A percentile compares a stretch with the other conserved stretches of the same genome.
Evolutionary conservation across 2,797 vertebrate genomes (phyloP).

Genomic region (Petrocephalus schoutedeni): DNA sequence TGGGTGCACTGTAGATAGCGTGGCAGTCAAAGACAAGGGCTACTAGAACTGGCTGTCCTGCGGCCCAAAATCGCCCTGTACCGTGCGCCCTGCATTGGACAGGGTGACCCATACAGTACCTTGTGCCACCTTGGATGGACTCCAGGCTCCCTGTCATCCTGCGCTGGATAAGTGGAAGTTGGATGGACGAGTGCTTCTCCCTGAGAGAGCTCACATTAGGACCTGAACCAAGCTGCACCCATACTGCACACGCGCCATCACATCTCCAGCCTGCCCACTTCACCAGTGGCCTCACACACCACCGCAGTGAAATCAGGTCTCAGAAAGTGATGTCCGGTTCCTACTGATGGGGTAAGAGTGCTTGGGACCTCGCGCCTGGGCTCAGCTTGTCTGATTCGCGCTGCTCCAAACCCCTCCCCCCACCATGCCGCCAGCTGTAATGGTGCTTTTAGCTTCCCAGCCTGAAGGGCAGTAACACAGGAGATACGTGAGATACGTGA

Average conservation of each 20-base stretch:
- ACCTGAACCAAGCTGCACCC: not conserved
- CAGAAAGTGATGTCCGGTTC: not conserved
- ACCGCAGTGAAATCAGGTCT: not conserved
- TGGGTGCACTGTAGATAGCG: no score
- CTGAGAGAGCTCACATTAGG: not conserved
- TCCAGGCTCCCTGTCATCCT: not conserved
- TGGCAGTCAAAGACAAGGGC: no score
- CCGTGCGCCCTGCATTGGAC: not conserved
- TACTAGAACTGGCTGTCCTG: no score
- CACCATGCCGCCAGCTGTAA: not conserved
- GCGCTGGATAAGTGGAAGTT: not conserved
- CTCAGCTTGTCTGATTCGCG: not conserved
- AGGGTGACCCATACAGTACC: not conserved
- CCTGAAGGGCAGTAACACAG: not conserved
- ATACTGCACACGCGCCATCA: not conserved
- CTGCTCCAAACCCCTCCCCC: no score
- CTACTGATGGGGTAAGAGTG: not conserved
- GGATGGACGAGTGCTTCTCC: not conserved
- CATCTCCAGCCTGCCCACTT: not conserved
- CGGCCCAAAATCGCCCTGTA: not conserved
- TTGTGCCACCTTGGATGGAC: not conserved
- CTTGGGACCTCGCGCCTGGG: not conserved
- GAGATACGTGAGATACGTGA: not conserved
- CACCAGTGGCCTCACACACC: not conserved
- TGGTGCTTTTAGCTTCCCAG: not conserved